These are phyloP conservation scores for Marmota monax DNA, from an alignment of 2,113 vertebrate species.

Conservation along the genomic window DNA sequence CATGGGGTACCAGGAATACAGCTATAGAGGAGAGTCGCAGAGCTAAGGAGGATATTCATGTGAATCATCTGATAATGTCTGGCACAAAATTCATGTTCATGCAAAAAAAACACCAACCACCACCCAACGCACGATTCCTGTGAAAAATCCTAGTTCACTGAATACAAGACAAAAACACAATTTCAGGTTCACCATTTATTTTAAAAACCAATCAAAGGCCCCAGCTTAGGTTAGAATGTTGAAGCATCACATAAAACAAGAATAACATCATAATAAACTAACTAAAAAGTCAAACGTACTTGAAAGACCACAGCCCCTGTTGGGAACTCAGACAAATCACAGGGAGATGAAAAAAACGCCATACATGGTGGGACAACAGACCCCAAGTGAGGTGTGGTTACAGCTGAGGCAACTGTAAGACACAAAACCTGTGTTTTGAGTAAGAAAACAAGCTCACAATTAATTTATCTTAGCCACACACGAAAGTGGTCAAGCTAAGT, in stretches of 20 bases:
- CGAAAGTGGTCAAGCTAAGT: background rate
- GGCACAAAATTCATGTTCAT: slow-evolving; percentile 31
- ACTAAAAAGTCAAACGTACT: background rate
- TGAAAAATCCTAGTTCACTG: background rate
- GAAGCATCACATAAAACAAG: background rate
- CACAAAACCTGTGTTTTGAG: slow-evolving; percentile 12
- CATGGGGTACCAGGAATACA: background rate
- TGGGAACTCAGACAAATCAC: background rate
- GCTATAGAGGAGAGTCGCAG: background rate
- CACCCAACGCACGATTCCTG: slow-evolving; percentile 23
- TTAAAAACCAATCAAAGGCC: slow-evolving; percentile 4
- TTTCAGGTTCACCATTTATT: background rate
- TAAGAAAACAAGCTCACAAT: background rate
- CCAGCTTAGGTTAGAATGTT: no score
- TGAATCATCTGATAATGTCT: background rate
- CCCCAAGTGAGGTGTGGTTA: background rate
- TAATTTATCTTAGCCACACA: background rate
- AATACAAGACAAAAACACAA: slow-evolving; percentile 2
- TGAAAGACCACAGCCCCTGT: background rate
- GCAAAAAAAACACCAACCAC: background rate
- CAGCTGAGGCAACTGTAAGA: background rate
- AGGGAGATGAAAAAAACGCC: background rate
- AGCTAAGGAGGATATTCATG: background rate
- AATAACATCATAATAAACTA: background rate
- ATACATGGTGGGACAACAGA: background rate